Percentiles rank a stretch among this genome's conserved stretches.
Conservation (phyloP, 2,888 invertebrate species). For the Pristionchus fissidentatus region DNA sequence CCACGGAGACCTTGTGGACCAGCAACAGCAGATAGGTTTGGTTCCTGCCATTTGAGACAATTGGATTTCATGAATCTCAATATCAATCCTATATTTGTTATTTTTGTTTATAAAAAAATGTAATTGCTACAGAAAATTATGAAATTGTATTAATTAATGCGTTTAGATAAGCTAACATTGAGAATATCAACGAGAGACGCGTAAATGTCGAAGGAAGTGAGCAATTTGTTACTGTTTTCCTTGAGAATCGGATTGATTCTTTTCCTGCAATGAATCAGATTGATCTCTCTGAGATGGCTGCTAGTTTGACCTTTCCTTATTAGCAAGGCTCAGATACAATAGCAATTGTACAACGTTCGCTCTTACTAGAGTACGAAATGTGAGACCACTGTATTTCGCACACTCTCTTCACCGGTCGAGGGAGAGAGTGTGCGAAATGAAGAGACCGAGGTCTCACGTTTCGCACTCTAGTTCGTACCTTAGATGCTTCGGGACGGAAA, state of each 20-base stretch:
- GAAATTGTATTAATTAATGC: neutral
- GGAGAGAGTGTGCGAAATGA: too few relatives aligned
- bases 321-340: too few relatives aligned
- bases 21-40: neutral
- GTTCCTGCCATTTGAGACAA: constrained; percentile 27
- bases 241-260: neutral
- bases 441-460: too few relatives aligned
- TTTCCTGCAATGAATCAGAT: neutral
- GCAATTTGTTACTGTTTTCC: constrained; percentile 22
- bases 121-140: neutral
- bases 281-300: too few relatives aligned
- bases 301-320: neutral
- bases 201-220: constrained; percentile 35
- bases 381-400: too few relatives aligned
- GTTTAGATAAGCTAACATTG: neutral
- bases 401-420: too few relatives aligned
- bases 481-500: constrained; percentile 17
- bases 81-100: too few relatives aligned
- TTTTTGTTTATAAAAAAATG: neutral
- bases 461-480: too few relatives aligned
- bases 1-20: constrained; percentile 7
- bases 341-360: too few relatives aligned
- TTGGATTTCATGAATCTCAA: too few relatives aligned
- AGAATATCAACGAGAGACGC: constrained; percentile 44
- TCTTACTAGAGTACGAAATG: neutral